Evolutionary conservation across 2,113 vertebrate species (phyloP).

Genomic region (Pterocles burchelli): DNA sequence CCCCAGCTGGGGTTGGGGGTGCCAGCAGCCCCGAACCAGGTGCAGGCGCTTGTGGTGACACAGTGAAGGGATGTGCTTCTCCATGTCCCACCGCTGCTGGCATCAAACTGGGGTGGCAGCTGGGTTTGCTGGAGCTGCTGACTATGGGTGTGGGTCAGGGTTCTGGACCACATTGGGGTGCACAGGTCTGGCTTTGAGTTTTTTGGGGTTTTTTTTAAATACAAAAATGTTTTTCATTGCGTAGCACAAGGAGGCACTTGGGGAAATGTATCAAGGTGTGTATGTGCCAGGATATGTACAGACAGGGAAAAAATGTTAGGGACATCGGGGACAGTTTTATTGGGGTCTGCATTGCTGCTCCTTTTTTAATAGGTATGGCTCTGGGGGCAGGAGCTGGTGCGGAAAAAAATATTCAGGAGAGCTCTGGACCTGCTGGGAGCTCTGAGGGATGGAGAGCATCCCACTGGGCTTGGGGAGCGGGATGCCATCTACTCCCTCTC

Average conservation of each 20-base stretch:
- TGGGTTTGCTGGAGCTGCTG: neutral
- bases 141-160: accelerated
- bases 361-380: accelerated
- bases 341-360: neutral
- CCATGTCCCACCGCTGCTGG: accelerated
- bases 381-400: accelerated
- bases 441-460: neutral
- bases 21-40: neutral
- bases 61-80: neutral
- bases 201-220: neutral
- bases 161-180: neutral
- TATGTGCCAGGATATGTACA: neutral
- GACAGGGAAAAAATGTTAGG: accelerated
- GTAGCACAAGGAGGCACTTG: accelerated
- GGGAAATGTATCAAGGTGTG: accelerated
- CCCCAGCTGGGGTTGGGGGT: neutral
- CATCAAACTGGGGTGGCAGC: neutral
- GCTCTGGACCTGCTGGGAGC: neutral
- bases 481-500: accelerated
- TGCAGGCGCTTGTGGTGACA: accelerated
- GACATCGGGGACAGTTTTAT: neutral
- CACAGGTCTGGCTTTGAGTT: neutral
- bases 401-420: neutral
- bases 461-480: no score
- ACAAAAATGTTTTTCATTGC: neutral